Percentiles rank a stretch among this genome's conserved stretches.
phyloP scores from a whole-genome alignment of 2,888 invertebrate genomes.

The Spodoptera littoralis region DNA sequence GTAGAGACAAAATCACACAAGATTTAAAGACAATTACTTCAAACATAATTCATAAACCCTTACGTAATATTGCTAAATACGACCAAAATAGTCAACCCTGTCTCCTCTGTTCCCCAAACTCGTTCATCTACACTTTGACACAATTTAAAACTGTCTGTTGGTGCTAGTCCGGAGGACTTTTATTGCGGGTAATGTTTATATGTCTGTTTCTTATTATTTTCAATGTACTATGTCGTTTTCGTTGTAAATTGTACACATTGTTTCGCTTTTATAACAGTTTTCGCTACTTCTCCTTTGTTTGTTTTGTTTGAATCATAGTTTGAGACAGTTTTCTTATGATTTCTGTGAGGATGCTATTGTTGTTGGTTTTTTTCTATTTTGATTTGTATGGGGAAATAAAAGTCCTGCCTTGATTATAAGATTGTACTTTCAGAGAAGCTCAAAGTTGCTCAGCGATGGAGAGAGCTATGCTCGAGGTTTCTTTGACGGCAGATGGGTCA shows the following conservation, averaged over 20 bases:
- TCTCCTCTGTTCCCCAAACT: constrained; percentile 29
- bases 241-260: constrained; percentile 48
- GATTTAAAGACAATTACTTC: too few species aligned
- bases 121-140: constrained; percentile 47
- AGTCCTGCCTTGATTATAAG: too few species aligned
- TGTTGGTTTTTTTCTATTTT: too few species aligned
- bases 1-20: too few species aligned
- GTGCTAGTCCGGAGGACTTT: constrained; percentile 43
- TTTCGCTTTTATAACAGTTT: constrained; percentile 37
- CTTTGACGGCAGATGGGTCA: too few species aligned
- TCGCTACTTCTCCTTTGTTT: constrained; percentile 20
- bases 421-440: too few species aligned
- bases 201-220: constrained; percentile 55
- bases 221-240: constrained; percentile 51
- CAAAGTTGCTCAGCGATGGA: too few species aligned
- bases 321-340: constrained; percentile 18
- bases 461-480: too few species aligned
- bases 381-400: too few species aligned
- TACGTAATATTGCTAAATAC: too few species aligned
- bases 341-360: constrained; percentile 3
- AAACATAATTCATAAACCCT: too few species aligned
- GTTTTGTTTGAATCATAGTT: constrained; percentile 9
- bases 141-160: constrained; percentile 48
- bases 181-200: constrained; percentile 56
- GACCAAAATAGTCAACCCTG: constrained; percentile 4